Percentiles rank a stretch among this genome's conserved stretches.
phyloP scores from a whole-genome alignment of 2,113 vertebrate species.

The Mixornis gularis region DNA sequence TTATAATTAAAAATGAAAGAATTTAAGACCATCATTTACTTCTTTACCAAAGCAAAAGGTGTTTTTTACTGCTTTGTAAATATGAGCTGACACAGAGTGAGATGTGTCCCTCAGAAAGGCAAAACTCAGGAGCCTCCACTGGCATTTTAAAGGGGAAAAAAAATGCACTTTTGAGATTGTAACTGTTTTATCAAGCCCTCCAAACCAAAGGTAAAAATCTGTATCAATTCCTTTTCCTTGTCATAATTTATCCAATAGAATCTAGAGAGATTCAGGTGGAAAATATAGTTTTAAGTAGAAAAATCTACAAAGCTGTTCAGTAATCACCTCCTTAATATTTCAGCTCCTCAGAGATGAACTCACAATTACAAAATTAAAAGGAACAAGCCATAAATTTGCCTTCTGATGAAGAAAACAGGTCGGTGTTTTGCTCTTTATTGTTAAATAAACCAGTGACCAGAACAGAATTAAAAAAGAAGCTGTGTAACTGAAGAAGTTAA shows the following conservation, averaged over 20 bases:
- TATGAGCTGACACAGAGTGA: neutral
- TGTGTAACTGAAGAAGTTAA: neutral
- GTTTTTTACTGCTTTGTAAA: neutral
- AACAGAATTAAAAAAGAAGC: neutral
- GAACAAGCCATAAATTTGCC: neutral
- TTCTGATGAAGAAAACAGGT: neutral
- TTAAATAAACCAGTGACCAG: neutral
- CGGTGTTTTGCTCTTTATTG: neutral
- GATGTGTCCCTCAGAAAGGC: neutral
- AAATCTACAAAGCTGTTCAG: neutral
- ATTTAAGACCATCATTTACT: neutral
- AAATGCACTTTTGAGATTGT: neutral
- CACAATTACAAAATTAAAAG: neutral
- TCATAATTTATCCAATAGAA: neutral
- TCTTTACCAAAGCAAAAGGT: neutral
- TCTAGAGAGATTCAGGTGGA: neutral
- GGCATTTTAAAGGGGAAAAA: neutral
- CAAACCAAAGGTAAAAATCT: neutral
- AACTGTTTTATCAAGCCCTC: neutral
- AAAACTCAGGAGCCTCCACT: neutral
- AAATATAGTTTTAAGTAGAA: neutral
- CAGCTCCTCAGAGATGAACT: neutral
- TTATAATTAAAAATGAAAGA: neutral
- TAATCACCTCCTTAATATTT: neutral
- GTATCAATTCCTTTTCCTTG: fast-evolving